Evolutionary conservation across 2,113 vertebrate species (phyloP).

Genomic region (Mus musculus): DNA sequence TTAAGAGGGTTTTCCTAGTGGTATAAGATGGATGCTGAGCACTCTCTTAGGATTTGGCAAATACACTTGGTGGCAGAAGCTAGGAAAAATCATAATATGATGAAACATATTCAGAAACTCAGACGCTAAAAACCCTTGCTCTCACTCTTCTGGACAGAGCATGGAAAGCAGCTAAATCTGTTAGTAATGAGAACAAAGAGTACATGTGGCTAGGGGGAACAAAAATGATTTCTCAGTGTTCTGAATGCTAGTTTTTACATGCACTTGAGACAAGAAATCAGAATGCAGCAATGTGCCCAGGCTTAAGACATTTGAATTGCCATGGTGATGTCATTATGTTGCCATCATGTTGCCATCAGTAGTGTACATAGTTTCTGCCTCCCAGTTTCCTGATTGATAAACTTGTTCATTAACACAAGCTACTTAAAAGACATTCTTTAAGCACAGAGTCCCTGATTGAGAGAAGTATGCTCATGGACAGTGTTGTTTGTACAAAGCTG

Average conservation of each 20-base stretch:
- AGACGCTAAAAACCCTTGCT: not conserved
- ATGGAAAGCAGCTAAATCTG: not conserved
- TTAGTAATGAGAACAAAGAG: not conserved
- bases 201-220: not conserved
- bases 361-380: not conserved
- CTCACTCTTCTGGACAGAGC: not conserved
- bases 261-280: not conserved
- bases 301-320: not conserved
- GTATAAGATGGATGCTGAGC: not conserved
- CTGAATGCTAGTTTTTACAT: not conserved
- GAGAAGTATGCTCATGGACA: not conserved
- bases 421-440: not conserved
- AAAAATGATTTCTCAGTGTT: not conserved
- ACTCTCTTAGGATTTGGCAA: not conserved
- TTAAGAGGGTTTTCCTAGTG: constrained; percentile 18
- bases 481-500: not conserved
- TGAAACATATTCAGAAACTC: not conserved
- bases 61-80: not conserved
- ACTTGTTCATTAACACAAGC: constrained; percentile 28
- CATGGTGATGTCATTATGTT: not conserved
- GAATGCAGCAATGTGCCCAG: not conserved
- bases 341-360: not conserved
- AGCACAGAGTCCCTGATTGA: not conserved
- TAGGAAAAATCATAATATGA: not conserved
- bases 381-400: not conserved